A percentile compares a stretch with the other conserved stretches of the same genome.
Conservation (phyloP, 1,140 invertebrate genomes). For the honey bee (Apis mellifera) region DNA sequence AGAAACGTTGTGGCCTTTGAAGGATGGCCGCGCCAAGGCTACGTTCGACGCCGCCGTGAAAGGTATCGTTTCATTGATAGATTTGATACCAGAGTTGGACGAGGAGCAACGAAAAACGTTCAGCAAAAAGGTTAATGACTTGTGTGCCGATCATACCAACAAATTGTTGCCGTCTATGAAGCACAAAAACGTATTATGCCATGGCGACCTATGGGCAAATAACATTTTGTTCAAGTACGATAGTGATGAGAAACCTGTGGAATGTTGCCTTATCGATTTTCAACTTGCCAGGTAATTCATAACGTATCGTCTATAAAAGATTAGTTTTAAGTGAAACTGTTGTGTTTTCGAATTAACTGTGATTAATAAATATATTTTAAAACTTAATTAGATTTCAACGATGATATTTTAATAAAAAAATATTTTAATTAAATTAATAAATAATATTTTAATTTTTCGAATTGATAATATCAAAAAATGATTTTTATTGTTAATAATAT, state of each 20-base stretch:
- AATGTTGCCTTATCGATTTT: slow-evolving; percentile 84
- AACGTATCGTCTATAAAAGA: too few relatives aligned
- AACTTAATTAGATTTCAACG: too few relatives aligned
- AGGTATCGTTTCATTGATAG: slow-evolving; percentile 69
- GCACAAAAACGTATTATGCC: slow-evolving; percentile 83
- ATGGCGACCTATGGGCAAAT: slow-evolving; percentile 86
- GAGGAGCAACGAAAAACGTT: slow-evolving; percentile 49
- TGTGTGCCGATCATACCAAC: slow-evolving; percentile 55
- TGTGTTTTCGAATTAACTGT: neutral
- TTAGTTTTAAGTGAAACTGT: too few relatives aligned
- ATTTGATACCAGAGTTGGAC: slow-evolving; percentile 58
- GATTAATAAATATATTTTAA: neutral
- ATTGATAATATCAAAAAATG: too few relatives aligned
- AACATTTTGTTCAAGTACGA: slow-evolving; percentile 85
- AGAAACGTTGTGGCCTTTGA: slow-evolving; percentile 81
- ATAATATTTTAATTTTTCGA: too few relatives aligned
- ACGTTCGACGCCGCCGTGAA: slow-evolving; percentile 70
- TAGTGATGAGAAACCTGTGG: slow-evolving; percentile 70
- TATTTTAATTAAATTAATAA: too few relatives aligned
- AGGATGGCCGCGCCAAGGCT: slow-evolving; percentile 62
- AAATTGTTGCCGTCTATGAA: slow-evolving; percentile 79
- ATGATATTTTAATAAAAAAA: too few relatives aligned
- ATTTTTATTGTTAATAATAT: too few relatives aligned
- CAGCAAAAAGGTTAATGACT: slow-evolving; percentile 50
- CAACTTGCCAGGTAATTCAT: slow-evolving; percentile 82